Percentiles rank a stretch among this genome's conserved stretches.
These are phyloP conservation scores for Actinemys pallida DNA, from an alignment of 2,113 vertebrate species.

Conservation along the genomic window DNA sequence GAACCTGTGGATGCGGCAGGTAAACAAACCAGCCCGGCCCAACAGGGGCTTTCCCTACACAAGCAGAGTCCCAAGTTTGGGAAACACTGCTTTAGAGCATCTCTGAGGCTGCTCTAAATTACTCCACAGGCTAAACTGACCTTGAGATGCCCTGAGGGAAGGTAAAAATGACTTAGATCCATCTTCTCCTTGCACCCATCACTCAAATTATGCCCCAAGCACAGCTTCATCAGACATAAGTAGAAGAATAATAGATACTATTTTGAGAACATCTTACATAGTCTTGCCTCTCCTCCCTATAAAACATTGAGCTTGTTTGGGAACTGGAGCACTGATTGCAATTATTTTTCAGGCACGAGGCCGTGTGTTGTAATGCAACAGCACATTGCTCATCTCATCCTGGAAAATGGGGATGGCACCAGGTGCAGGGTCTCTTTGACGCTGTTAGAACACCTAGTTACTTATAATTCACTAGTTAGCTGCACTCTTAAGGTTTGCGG, in stretches of 20 bases:
- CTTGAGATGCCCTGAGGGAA: neutral
- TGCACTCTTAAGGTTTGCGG: neutral
- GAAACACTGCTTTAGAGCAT: neutral
- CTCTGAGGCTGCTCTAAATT: neutral
- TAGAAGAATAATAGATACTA: neutral
- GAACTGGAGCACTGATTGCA: neutral
- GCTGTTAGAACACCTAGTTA: neutral
- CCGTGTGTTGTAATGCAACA: neutral
- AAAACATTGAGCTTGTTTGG: neutral
- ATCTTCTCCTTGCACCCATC: neutral
- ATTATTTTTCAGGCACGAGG: neutral
- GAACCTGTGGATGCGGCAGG: no score
- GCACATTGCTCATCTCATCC: neutral
- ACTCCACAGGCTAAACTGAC: neutral
- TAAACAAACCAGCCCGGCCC: no score
- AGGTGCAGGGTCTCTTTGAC: neutral
- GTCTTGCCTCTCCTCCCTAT: neutral
- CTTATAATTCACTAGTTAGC: neutral
- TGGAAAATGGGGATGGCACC: neutral
- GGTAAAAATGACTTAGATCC: neutral
- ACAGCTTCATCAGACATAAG: neutral
- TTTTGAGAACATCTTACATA: neutral
- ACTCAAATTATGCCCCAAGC: neutral
- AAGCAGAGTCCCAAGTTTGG: no score
- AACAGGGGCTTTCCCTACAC: no score